Evolutionary conservation across 2,888 invertebrate genomes (phyloP), one percentile per base, ranked within the genome.

Genomic region (Drosophila rubida): DNA sequence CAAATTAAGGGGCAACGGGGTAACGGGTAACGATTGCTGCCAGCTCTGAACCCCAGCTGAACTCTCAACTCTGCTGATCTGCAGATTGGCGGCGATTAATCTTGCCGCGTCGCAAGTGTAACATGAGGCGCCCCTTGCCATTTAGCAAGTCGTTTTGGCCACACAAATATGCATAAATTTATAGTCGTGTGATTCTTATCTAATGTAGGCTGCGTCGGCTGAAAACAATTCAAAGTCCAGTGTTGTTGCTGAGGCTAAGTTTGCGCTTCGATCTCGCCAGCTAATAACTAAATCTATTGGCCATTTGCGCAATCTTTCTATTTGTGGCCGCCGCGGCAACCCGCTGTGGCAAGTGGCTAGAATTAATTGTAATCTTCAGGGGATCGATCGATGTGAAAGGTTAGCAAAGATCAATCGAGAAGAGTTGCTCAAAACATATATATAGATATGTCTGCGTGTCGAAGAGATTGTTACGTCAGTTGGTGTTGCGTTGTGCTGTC

Each of bases 351-450:
- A 51, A 71, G 55, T 60, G 75, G 79, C 79, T 64, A 61, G 58
- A 78, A 75, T 85, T 81, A 87, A 81, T 81, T 87, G 86, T 87
- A 75, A 78, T 81, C 71, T 81, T 81, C 87, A 53, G 87, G 87
- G 87, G 87, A 62, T 81, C 87, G 25, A 42, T 55, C 55, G 41
- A 37, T 69, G 74, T 74, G 74, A 77, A 67, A 78, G 74, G 74
- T 78, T 66, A 50, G 41, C 41, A 65, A 57, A 45, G 19, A 35
- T 57, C 46, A 46, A 14, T 23, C 25, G 23, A 46, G 5, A 4
- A 11, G 54, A 22, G 44, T 54, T 44, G 55, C 46, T 44, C 54
- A 54, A 42, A 42, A 53, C 16, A 27, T 27, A 27, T 27, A 8
- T 27, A 27, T 27, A 8, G 5, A 27, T n/a, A n/a, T n/a, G n/a